Base-by-base conservation (phyloP, 2,113 vertebrate genomes). In the Nibea albiflora region DNA sequence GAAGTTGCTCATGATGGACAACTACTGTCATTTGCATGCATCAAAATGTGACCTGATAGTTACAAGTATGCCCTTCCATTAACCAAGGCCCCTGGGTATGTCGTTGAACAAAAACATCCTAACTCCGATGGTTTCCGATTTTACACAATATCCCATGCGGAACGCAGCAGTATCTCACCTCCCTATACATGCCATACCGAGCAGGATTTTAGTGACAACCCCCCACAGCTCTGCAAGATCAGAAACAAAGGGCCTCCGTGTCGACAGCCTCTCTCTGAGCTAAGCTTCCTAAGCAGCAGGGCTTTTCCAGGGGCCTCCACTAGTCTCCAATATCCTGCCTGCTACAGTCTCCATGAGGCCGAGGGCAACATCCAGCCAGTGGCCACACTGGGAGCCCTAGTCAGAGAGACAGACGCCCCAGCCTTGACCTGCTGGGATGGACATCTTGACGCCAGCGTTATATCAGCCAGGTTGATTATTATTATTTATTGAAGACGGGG, bases 281-380 rank as follows among this genome's bases (percentile, higher is more conserved):
- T 83, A 80, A 90, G 89, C 87, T 81, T 82, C 73, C 73, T 85
- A 77, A 86, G 85, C 67, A 42, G 58, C 16, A 4, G 72, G 89
- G 86, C 77, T 91, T 90, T 92, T 90, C 69, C 71, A 90, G 81
- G 87, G 85, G 87, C 84, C 85, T 92, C 86, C 74, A 3, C 31
- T 80, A 81, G 88, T 80, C 85, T 91, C 87, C 76, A 90, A 90
- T 91, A 93, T 93, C 92, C 93, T 90, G 90, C 81, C 54, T 46
- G 73, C 66, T 78, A 76, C 64, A 64, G 71, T 79, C 73, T 85
- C 72, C 74, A 65, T 28, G 66, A 74, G 52, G 65, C 84, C 8
- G 12, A 63, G 26, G 44, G 77, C 60, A 76, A 78, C 69, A 46
- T 54, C 53, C 52, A 74, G 63, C 78, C 58, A 61, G 50, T 2